Evolutionary conservation across 2,888 invertebrate species (phyloP), one percentile per base, ranked within the genome.

Genomic region (Phaedon cochleariae): DNA sequence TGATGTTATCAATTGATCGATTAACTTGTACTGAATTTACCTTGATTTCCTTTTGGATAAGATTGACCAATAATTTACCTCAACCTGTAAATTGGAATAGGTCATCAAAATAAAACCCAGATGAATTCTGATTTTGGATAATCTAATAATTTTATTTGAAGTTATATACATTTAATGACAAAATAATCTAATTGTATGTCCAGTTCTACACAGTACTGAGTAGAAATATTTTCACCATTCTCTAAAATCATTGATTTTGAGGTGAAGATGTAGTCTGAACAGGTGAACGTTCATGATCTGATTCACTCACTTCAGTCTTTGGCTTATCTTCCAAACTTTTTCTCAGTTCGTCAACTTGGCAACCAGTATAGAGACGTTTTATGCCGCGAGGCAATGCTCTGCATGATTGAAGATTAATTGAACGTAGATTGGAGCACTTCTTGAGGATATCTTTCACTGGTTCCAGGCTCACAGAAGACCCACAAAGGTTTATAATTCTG

Each of bases 321-420:
- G 82, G 82, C 73, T 81, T 83, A 48, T 80, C 59, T 79, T 72
- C 68, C 37, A 74, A 61, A 61, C 70, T 71, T 41, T 73, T 74
- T 9, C 74, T 61, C 58, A 75, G 64, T 57, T 75, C 75, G 55
- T 69, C 67, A 4, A 75, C 73, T 6, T 69, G 69, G 51, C 29
- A 52, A 34, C 91, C 91, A 60, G 88, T 89, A 82, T 93, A 94
- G 58, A 91, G 86, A 17, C 94, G 88, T 81, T 95, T 95, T 80
- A 95, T 93, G 21, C 95, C 95, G 48, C 95, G 87, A 0, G 94
- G 94, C 66, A 95, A 84, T n/a, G 92, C 94, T 53, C 95, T 90
- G 82, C 95, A 95, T 0, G 95, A 95, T 67, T 93, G 90, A 65
- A 95, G 85, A 82, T 95, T 95, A 68, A 95, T 87, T 48, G 91